phyloP scores from a whole-genome alignment of 2,888 invertebrate genomes.

The Salticus scenicus region DNA sequence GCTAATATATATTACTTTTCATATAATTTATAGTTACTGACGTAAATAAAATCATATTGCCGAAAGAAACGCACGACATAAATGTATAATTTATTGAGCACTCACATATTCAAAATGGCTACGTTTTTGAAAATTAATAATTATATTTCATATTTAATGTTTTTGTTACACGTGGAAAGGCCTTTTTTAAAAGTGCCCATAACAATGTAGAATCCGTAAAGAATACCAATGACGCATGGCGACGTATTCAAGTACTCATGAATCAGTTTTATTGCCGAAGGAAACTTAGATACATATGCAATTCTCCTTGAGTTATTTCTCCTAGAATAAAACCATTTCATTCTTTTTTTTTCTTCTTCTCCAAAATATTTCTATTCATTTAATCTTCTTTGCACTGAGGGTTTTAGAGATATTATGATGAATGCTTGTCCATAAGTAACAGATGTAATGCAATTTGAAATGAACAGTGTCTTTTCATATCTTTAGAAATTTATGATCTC shows the following conservation, averaged over 20 bases:
- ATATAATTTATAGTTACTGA: no score
- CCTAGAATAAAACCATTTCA: neutral
- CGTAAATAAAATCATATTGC: no score
- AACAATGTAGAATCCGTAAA: no score
- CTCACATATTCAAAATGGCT: no score
- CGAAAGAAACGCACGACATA: no score
- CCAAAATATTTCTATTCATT: neutral
- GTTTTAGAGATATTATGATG: neutral
- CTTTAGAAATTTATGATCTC: neutral
- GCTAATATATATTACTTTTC: no score
- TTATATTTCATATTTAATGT: no score
- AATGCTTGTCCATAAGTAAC: constrained; percentile 12
- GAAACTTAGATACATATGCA: neutral
- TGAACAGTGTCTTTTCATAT: constrained; percentile 1
- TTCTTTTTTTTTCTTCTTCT: neutral
- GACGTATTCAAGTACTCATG: neutral
- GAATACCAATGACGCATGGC: neutral
- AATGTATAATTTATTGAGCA: no score
- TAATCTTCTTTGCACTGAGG: neutral
- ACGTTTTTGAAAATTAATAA: no score
- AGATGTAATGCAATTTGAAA: constrained; percentile 9
- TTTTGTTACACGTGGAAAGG: no score
- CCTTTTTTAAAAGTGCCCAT: no score
- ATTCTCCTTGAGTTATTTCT: neutral
- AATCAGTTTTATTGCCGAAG: neutral